Evolutionary conservation across 92 coral and sea anemone genomes (phyloP).

Genomic region (Pocillopora meandrina): DNA sequence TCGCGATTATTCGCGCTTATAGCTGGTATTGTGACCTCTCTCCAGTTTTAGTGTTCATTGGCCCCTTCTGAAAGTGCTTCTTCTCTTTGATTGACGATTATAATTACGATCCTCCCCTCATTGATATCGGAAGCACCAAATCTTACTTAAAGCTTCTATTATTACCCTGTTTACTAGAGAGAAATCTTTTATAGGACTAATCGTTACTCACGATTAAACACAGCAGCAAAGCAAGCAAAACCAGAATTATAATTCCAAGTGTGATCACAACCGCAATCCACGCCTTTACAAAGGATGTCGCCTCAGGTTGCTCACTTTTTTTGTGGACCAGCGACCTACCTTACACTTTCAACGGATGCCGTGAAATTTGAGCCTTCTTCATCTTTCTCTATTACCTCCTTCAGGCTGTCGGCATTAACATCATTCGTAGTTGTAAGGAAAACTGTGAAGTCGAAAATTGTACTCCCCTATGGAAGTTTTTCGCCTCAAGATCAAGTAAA

Average conservation of each 20-base stretch:
- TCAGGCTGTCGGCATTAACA: neutral
- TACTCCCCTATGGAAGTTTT: constrained; percentile 19
- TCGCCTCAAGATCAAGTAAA: neutral
- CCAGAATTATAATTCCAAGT: constrained; percentile 15
- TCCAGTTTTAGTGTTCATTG: too few relatives aligned
- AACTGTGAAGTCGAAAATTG: constrained; percentile 16
- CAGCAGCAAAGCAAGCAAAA: neutral
- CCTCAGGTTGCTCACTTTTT: too few relatives aligned
- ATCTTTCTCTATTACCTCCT: constrained; percentile 5
- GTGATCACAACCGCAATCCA: constrained; percentile 29
- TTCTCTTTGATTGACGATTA: too few relatives aligned
- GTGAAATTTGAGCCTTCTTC: constrained; percentile 10
- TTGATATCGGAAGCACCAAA: too few relatives aligned
- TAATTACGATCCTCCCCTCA: too few relatives aligned
- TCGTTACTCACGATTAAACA: neutral
- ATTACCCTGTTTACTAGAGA: neutral
- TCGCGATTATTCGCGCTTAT: too few relatives aligned
- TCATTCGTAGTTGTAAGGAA: constrained; percentile 1
- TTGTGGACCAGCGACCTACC: neutral
- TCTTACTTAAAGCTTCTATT: neutral
- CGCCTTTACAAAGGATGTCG: too few relatives aligned
- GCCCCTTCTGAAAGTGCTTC: too few relatives aligned
- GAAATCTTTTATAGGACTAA: neutral
- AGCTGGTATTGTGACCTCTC: too few relatives aligned
- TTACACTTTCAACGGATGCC: neutral